These are phyloP conservation scores for Anoura caudifer DNA, from an alignment of 2,113 vertebrate species.

Conservation along the genomic window DNA sequence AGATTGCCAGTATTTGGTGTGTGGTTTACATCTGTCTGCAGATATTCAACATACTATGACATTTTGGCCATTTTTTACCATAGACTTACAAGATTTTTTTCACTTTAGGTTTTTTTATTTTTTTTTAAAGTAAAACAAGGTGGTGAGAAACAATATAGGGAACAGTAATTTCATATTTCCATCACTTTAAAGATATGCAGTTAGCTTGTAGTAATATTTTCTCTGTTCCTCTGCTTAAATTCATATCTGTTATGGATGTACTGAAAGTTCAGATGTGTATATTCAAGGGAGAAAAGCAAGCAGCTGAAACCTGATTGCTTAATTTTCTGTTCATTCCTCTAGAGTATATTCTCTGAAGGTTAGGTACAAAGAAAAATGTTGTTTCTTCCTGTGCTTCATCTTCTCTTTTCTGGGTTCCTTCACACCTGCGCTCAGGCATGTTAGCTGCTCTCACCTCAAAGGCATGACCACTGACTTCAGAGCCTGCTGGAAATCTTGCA, in stretches of 20 bases:
- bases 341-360: neutral
- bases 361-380: neutral
- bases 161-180: neutral
- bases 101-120: neutral
- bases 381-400: neutral
- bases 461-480: neutral
- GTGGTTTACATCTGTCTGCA: neutral
- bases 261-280: neutral
- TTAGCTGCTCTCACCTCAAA: neutral
- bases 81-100: neutral
- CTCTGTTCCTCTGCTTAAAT: neutral
- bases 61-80: neutral
- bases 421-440: neutral
- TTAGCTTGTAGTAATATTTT: neutral
- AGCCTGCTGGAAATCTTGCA: neutral
- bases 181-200: neutral
- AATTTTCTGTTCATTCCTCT: neutral
- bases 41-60: neutral
- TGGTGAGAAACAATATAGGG: neutral
- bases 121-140: neutral
- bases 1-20: neutral
- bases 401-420: neutral
- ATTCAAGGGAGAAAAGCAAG: neutral
- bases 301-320: neutral
- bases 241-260: neutral